Evolutionary conservation across 2,113 vertebrate genomes (phyloP), one percentile per base, ranked within the genome.

Genomic region (Passer montanus): DNA sequence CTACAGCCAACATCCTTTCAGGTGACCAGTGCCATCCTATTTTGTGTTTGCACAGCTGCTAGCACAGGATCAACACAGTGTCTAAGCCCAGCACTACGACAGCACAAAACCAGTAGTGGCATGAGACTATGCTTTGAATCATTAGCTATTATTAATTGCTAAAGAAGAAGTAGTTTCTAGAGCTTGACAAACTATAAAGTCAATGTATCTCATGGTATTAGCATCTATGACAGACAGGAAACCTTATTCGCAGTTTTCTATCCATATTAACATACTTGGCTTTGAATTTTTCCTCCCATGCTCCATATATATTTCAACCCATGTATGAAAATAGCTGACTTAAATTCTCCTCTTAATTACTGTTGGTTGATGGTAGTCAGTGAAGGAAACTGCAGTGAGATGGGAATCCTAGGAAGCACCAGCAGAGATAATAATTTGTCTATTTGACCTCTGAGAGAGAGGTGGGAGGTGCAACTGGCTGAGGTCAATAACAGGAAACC

Each of bases 161-260:
- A 90, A 93, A 96, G 43, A 88, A 80, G 56, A 93, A 87, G 39
- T 68, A 55, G 33, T 79, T 92, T 94, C 81, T 60, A 63, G 56
- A 92, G 41, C 46, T 53, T 35, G 23, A 69, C 33, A 69, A 76
- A 69, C 21, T 44, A 68, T 58, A 37, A 58, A 22, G 28, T 87
- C 26, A 59, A 66, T 69, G 79, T 24, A 76, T 2, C 12, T 9
- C 35, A 46, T 1, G 3, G 20, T 28, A 44, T 55, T 37, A 56
- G 50, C 27, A 49, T 37, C 55, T 53, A 19, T 12, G 31, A 39
- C 19, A 56, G 44, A 47, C 0, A 87, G 12, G 23, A 85, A 89
- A 58, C 19, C 18, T 62, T 47, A 46, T 74, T 82, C 47, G 18
- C 21, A 52, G 22, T 26, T 50, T 80, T 69, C 46, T 56, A 23